These are phyloP conservation scores for Acromyrmex heyeri DNA, from an alignment of 1,140 invertebrate species.

Conservation along the genomic window DNA sequence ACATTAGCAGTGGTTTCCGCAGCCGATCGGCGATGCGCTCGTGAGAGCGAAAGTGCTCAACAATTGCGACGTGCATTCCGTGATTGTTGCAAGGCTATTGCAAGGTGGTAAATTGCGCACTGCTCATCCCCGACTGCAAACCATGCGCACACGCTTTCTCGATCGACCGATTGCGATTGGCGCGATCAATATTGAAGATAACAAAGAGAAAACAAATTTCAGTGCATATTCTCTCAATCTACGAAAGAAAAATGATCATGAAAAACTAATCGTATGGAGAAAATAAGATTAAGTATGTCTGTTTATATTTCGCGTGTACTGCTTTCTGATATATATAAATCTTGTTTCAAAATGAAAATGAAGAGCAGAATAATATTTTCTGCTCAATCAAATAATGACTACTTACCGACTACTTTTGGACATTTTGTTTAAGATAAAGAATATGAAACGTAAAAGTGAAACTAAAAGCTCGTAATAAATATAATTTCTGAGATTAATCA, in stretches of 20 bases:
- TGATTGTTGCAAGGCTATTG: constrained; percentile 46
- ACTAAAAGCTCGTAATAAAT: constrained; percentile 1
- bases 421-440: not conserved
- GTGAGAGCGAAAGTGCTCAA: constrained; percentile 56
- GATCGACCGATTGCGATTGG: constrained; percentile 22
- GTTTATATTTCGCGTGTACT: not conserved
- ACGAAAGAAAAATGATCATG: not conserved
- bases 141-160: constrained; percentile 29
- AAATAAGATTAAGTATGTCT: not conserved
- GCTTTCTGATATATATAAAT: not conserved
- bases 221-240: not conserved
- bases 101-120: constrained; percentile 43
- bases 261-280: not conserved
- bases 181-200: constrained; percentile 18
- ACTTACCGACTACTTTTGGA: not conserved
- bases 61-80: constrained; percentile 50
- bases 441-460: not conserved
- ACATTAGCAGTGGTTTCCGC: constrained; percentile 15
- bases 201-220: constrained; percentile 34
- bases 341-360: not conserved
- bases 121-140: constrained; percentile 32
- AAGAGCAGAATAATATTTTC: not conserved
- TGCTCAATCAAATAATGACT: not conserved
- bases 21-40: constrained; percentile 13
- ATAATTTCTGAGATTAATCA: not conserved